A percentile compares a stretch with the other conserved stretches of the same genome.
These are phyloP conservation scores for Chydorus sphaericus DNA, from an alignment of 2,888 invertebrate genomes.

Conservation along the genomic window DNA sequence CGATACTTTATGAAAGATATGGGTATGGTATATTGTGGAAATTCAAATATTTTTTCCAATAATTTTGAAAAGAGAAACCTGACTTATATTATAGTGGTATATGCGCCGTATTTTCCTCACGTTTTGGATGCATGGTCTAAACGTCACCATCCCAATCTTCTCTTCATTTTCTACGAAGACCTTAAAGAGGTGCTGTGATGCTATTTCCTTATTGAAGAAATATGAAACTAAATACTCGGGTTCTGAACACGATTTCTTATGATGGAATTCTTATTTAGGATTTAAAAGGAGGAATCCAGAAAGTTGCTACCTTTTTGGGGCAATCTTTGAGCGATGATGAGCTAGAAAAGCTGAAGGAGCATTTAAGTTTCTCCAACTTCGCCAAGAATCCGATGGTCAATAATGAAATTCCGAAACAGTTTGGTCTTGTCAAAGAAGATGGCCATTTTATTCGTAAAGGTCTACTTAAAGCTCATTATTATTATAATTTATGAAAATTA, in stretches of 20 bases:
- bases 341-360: slow-evolving; percentile 48
- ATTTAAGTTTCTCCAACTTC: slow-evolving; percentile 69
- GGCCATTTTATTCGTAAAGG: slow-evolving; percentile 15
- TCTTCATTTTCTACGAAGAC: slow-evolving; percentile 69
- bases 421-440: not conserved
- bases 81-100: slow-evolving; percentile 42
- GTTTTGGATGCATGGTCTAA: slow-evolving; percentile 58
- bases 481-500: no score
- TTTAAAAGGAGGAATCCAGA: slow-evolving; percentile 45
- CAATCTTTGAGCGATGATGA: slow-evolving; percentile 49
- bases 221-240: no score
- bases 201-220: no score
- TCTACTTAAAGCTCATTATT: no score
- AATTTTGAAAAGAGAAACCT: no score
- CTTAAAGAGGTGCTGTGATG: slow-evolving; percentile 54
- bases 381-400: slow-evolving; percentile 64
- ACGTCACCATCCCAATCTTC: slow-evolving; percentile 47
- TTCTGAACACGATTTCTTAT: not conserved
- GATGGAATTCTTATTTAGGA: slow-evolving; percentile 32
- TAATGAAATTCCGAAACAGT: slow-evolving; percentile 15
- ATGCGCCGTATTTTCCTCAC: slow-evolving; percentile 65
- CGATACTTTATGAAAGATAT: slow-evolving; percentile 3
- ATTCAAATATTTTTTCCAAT: not conserved
- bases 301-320: slow-evolving; percentile 55
- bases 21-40: not conserved